Evolutionary conservation across 2,888 invertebrate species (phyloP).

Genomic region (Helicoverpa assulta): DNA sequence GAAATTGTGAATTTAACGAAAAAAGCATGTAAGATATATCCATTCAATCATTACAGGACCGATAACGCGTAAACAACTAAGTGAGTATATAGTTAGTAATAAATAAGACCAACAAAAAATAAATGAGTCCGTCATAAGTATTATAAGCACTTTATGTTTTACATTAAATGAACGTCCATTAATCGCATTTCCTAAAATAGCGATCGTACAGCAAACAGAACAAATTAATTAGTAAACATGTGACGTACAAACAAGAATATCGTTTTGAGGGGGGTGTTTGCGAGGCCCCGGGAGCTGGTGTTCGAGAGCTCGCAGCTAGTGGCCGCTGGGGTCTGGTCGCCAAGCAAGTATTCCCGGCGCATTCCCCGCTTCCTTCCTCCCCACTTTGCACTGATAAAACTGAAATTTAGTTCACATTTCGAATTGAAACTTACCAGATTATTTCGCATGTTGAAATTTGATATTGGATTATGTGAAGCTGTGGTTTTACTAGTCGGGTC

Average conservation of each 20-base stretch:
- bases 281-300: constrained; percentile 40
- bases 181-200: constrained; percentile 25
- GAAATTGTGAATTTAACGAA: not conserved
- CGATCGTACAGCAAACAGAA: constrained; percentile 20
- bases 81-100: too few relatives aligned
- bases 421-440: constrained; percentile 49
- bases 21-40: too few relatives aligned
- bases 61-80: too few relatives aligned
- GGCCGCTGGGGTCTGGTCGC: constrained; percentile 52
- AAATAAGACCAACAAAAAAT: too few relatives aligned
- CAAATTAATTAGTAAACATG: constrained; percentile 52
- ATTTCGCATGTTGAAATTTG: constrained; percentile 45
- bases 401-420: constrained; percentile 62
- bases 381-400: constrained; percentile 70
- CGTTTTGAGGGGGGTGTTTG: constrained; percentile 46
- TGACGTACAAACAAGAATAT: constrained; percentile 54
- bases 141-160: too few relatives aligned
- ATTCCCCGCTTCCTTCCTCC: constrained; percentile 69
- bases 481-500: constrained; percentile 4
- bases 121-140: too few relatives aligned
- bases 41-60: too few relatives aligned
- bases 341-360: constrained; percentile 67
- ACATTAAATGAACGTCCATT: constrained; percentile 13
- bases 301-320: constrained; percentile 22
- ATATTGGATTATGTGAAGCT: constrained; percentile 31